Percentiles rank a stretch among this genome's conserved stretches.
Conservation (phyloP, 2,113 vertebrate species). For the Hydrochoerus hydrochaeris region DNA sequence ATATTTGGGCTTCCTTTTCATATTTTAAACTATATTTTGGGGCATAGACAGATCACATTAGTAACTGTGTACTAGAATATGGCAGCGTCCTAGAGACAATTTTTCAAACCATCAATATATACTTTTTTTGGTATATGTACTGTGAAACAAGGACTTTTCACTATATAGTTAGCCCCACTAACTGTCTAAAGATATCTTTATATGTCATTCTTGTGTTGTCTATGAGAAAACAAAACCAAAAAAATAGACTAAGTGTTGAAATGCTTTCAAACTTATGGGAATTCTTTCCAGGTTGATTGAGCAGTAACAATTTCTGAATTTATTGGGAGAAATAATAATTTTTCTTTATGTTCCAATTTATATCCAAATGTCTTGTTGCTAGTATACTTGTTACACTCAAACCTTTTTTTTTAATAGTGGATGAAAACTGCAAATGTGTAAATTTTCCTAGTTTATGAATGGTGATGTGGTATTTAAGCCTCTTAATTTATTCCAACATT, state of each 20-base stretch:
- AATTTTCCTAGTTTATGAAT: not conserved
- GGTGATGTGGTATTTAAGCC: not conserved
- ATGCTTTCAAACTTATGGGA: not conserved
- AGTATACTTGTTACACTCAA: not conserved
- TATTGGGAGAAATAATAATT: not conserved
- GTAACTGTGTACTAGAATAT: constrained; percentile 54
- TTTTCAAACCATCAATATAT: constrained; percentile 48
- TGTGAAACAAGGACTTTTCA: not conserved
- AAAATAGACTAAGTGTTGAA: not conserved
- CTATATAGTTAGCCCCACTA: constrained; percentile 61
- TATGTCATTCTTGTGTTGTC: not conserved
- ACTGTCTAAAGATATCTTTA: constrained; percentile 19
- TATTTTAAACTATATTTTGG: constrained; percentile 84
- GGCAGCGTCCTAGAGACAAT: constrained; percentile 62
- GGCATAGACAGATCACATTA: constrained; percentile 77
- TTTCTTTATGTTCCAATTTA: constrained; percentile 16
- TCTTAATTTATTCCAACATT: not conserved
- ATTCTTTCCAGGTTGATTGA: not conserved
- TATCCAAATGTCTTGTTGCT: not conserved
- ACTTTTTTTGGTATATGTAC: not conserved
- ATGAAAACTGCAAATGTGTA: not conserved
- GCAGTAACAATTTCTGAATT: not conserved
- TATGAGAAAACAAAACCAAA: constrained; percentile 37
- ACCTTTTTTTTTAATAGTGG: not conserved
- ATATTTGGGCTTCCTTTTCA: constrained; percentile 86